These are phyloP conservation scores for Corythoichthys haematopterus DNA, from an alignment of 2,113 vertebrate genomes.

Conservation along the genomic window DNA sequence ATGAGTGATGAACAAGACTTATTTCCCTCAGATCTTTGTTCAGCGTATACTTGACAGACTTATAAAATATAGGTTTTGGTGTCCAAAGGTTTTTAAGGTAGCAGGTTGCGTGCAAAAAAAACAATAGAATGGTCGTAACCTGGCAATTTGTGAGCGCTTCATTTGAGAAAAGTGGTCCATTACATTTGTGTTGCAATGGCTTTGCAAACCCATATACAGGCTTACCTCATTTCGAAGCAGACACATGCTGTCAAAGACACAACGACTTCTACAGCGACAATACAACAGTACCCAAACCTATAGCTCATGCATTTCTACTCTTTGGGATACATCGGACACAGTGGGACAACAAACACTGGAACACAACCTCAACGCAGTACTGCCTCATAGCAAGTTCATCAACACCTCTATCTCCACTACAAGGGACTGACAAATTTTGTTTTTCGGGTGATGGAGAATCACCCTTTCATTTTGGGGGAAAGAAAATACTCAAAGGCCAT, in stretches of 20 bases:
- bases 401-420: slow-evolving; percentile 48
- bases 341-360: slow-evolving; percentile 60
- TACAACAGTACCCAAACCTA: slow-evolving; percentile 53
- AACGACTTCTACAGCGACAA: slow-evolving; percentile 43
- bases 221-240: slow-evolving; percentile 46
- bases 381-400: slow-evolving; percentile 56
- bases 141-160: not conserved
- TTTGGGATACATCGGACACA: slow-evolving; percentile 64
- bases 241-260: slow-evolving; percentile 40
- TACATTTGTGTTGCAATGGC: slow-evolving; percentile 54
- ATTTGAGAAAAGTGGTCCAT: not conserved
- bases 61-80: not conserved
- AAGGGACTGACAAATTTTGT: slow-evolving; percentile 42
- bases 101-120: not conserved
- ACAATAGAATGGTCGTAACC: not conserved
- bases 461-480: slow-evolving; percentile 44
- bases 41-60: not conserved
- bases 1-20: not conserved
- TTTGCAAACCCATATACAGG: slow-evolving; percentile 54
- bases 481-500: slow-evolving; percentile 43
- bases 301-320: slow-evolving; percentile 36
- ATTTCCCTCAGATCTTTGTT: not conserved
- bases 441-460: slow-evolving; percentile 39
- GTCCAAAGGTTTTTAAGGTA: not conserved
- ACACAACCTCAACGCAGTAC: slow-evolving; percentile 65